Base-by-base conservation (phyloP, 1,140 invertebrate species). In the Caenorhabditis briggsae region DNA sequence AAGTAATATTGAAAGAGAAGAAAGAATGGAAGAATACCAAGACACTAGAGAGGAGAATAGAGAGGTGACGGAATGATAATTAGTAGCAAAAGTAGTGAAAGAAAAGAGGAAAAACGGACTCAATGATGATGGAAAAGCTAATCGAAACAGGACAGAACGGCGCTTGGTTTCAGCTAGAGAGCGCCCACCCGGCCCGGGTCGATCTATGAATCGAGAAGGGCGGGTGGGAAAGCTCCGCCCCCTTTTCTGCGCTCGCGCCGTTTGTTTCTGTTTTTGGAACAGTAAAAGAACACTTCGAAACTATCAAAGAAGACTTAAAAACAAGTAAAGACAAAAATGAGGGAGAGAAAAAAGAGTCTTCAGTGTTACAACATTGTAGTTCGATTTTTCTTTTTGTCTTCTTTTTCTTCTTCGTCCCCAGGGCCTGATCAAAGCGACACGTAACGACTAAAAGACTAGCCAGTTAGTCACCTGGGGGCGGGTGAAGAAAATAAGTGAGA, bases 391-490 rank as follows among this genome's bases (percentile, higher is more conserved):
- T 78, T 23, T 18, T 78, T 78, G 20, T 23, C 16, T 43, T 78
- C 41, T 78, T 78, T 78, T 78, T n/a, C 70, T 18, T 50, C 23
- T 78, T 50, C 20, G 46, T 46, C 70, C 70, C 46, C 46, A 33
- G 70, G 70, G 43, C 46, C 70, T 78, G 46, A 78, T 78, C 70
- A 46, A 33, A 78, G 46, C 70, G 70, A 78, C 70, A 78, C 70
- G 53, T 78, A 78, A 78, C 70, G 70, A 78, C 70, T 78, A 78
- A 78, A 20, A 50, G 70, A 78, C 43, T 78, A 78, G 70, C 70
- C 70, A 78, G 70, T 78, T 78, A 78, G 70, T 78, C 70, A 78
- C 70, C 70, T 78, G 70, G 46, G 70, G 70, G 70, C 70, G 70
- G 70, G 53, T 46, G 50, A 20, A 50, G 65, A 70, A 70, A 33